Evolutionary conservation across 2,113 vertebrate species (phyloP), one percentile per base, ranked within the genome.

Genomic region (Paramisgurnus dabryanus): DNA sequence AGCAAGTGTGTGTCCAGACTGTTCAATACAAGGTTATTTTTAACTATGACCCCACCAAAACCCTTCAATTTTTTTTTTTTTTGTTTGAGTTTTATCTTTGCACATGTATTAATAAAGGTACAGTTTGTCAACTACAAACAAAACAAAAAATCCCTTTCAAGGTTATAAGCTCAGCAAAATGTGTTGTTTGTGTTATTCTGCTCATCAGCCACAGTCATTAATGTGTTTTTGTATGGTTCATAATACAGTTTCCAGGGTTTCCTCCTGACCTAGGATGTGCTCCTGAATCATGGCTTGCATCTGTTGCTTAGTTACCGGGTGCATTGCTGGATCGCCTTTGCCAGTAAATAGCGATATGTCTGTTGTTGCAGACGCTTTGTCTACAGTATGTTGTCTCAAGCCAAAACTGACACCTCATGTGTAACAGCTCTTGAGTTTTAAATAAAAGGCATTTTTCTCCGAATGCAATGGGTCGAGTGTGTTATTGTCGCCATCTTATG

Each of bases 321-420:
- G 40, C 9, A 5, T 58, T 60, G 47, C 76, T 68, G 76, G 40
- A 34, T 60, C 17, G 4, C 61, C 18, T 34, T 34, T 68, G 60
- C 74, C 34, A 70, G 80, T 55, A 7, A 82, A 66, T 57, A 64
- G 80, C 43, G 22, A 50, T 69, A 34, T 78, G 70, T 79, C 76
- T 68, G 81, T 79, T 83, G 69, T 79, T 83, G 76, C 82, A 80
- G 81, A 73, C 70, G 34, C 69, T n/a, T 45, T 12, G 27, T 79
- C 45, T 67, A 34, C 27, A 34, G 27, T 34, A 27, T 67, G 9
- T 49, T 77, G 76, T 79, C 64, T 58, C 45, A 69, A 75, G 55
- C 76, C 76, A 75, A 79, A 76, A 49, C 57, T 79, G 76, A 83
- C 64, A 34, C 18, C 43, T 64, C 27, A 60, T 78, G 71, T 55